Evolutionary conservation across 2,797 vertebrate genomes (phyloP).

Genomic region (Chiloscyllium punctatum): DNA sequence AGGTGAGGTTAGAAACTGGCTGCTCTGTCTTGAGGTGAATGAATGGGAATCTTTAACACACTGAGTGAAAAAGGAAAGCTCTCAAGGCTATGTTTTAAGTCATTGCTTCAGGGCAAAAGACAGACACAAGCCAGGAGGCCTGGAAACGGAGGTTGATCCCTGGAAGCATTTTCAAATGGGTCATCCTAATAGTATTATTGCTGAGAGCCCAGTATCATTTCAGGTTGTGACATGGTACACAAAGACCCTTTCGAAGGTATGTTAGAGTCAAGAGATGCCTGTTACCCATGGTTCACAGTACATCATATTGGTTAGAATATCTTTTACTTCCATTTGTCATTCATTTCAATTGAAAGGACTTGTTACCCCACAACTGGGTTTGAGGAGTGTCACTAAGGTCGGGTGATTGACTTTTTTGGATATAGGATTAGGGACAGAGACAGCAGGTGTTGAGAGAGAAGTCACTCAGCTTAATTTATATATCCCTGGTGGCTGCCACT

Average conservation of each 20-base stretch:
- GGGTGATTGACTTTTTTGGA: too few relatives aligned
- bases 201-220: neutral
- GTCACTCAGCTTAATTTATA: neutral
- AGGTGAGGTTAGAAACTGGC: neutral
- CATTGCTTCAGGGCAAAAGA: neutral
- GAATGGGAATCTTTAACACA: neutral
- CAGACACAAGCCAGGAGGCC: too few relatives aligned
- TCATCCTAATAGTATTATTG: too few relatives aligned
- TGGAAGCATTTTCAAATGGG: too few relatives aligned
- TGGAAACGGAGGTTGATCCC: too few relatives aligned
- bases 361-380: too few relatives aligned
- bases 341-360: neutral
- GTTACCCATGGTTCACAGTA: too few relatives aligned
- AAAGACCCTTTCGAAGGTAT: neutral
- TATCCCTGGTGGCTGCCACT: too few relatives aligned
- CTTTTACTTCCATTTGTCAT: neutral
- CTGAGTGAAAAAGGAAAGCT: neutral
- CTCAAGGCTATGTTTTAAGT: neutral
- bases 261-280: neutral
- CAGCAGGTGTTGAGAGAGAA: neutral
- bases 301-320: too few relatives aligned
- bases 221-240: neutral
- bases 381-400: too few relatives aligned
- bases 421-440: neutral
- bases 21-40: neutral